Evolutionary conservation across 2,797 vertebrate genomes (phyloP).

Genomic region (Mycteria americana): DNA sequence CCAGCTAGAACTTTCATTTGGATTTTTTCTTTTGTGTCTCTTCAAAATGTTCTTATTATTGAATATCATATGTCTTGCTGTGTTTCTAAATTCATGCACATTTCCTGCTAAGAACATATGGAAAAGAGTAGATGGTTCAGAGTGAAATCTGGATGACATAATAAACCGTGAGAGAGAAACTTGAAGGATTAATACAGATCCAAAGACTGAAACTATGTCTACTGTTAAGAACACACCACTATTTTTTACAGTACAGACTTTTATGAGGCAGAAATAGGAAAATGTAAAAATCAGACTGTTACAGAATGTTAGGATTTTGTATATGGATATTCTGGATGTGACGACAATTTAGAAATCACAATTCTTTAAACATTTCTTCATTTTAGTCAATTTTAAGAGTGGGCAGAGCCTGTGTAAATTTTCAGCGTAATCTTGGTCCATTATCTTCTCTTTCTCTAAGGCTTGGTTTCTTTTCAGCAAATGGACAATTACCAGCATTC

Average conservation of each 20-base stretch:
- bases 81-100: slow-evolving; percentile 68
- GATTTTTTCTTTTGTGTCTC: slow-evolving; percentile 50
- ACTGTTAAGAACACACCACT: slow-evolving; percentile 9
- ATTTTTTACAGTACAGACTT: slow-evolving; percentile 32
- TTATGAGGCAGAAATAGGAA: slow-evolving; percentile 42
- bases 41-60: slow-evolving; percentile 64
- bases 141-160: slow-evolving; percentile 64
- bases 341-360: neutral
- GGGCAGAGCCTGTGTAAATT: neutral
- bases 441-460: neutral
- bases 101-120: slow-evolving; percentile 72
- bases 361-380: neutral
- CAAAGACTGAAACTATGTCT: slow-evolving; percentile 57
- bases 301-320: slow-evolving; percentile 5
- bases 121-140: slow-evolving; percentile 69
- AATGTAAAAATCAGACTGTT: slow-evolving; percentile 34
- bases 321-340: slow-evolving; percentile 7
- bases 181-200: slow-evolving; percentile 55
- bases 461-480: neutral
- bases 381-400: neutral
- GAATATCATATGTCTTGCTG: slow-evolving; percentile 67
- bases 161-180: slow-evolving; percentile 66
- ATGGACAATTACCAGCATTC: neutral
- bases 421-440: neutral
- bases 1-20: slow-evolving; percentile 49